Evolutionary conservation across 37 sponge, comb jelly and placozoan species (phyloP), one percentile per base, ranked within the genome.

Genomic region (Chondrosia reniformis): DNA sequence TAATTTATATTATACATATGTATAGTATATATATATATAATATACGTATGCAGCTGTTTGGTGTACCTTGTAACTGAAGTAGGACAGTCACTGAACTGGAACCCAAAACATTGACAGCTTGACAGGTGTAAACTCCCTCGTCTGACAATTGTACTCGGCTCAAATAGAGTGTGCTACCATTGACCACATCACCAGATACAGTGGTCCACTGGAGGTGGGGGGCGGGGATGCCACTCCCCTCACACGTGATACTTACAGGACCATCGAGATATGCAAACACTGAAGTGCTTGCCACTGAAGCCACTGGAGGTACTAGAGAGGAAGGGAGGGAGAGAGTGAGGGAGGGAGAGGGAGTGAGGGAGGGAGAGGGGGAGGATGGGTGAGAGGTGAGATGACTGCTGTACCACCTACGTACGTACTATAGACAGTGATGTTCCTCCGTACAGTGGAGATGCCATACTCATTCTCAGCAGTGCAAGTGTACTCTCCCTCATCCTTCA

Each of bases 221-320:
- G 9, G 39, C 22, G 39, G 89, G 89, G 19, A 45, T 44, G 7
- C 89, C 84, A 3, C 17, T 32, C 1, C 45, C 80, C 3, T 33
- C 0, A 45, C 89, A 88, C 25, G 45, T 41, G 34, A 88, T 30
- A 24, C 27, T 17, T 0, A 66, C 46, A 42, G 27, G 30, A 12
- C 7, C 19, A n/a, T 80, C 71, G 4, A 88, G 24, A 22, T 61
- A 43, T n/a, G 27, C 81, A 13, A 33, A 39, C 1, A 37, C 69
- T 19, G 78, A 12, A 7, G 45, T 30, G 24, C 49, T n/a, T 0
- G 79, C 43, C 45, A 83, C 22, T n/a, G 38, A 45, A 0, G 78
- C 49, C 0, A 74, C 42, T 3, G 89, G 89, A 42, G 42, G 77
- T 55, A 83, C 84, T 86, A 82, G 33, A 32, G 25, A 66, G 30